These are phyloP conservation scores for Trypoxylus dichotomus DNA, from an alignment of 1,140 invertebrate species.

Conservation along the genomic window DNA sequence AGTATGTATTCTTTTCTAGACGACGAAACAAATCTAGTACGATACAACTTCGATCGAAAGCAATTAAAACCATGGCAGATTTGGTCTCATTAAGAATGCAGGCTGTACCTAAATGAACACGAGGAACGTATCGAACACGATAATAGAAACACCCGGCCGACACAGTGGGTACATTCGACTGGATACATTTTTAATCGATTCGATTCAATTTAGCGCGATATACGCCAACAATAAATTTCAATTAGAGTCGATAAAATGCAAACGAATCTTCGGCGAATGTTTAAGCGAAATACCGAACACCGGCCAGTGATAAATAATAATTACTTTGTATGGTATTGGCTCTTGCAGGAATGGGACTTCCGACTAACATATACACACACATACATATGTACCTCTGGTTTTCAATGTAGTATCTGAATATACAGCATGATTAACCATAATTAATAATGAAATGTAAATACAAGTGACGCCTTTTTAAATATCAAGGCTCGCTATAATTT, in stretches of 20 bases:
- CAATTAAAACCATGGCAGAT: too few relatives aligned
- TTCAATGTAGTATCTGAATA: too few relatives aligned
- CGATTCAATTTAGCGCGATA: not conserved
- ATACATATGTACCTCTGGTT: too few relatives aligned
- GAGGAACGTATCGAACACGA: not conserved
- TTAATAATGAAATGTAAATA: too few relatives aligned
- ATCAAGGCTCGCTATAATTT: too few relatives aligned
- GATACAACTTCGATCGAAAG: too few relatives aligned
- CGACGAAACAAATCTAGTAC: too few relatives aligned
- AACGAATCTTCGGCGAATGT: not conserved
- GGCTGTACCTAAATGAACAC: not conserved
- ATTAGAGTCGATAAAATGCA: not conserved
- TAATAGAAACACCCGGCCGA: not conserved
- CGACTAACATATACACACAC: too few relatives aligned
- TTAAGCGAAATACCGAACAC: not conserved
- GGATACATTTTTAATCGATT: slow-evolving; percentile 19
- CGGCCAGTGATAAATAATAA: not conserved
- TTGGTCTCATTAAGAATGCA: not conserved
- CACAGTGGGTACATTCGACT: not conserved
- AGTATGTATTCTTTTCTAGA: not conserved
- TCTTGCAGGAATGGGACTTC: not conserved
- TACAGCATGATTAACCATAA: too few relatives aligned
- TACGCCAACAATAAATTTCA: slow-evolving; percentile 3
- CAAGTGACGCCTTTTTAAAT: too few relatives aligned
- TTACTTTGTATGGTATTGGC: not conserved